Conservation (phyloP, 2,888 invertebrate species). For the Alentia gelatinosa region DNA sequence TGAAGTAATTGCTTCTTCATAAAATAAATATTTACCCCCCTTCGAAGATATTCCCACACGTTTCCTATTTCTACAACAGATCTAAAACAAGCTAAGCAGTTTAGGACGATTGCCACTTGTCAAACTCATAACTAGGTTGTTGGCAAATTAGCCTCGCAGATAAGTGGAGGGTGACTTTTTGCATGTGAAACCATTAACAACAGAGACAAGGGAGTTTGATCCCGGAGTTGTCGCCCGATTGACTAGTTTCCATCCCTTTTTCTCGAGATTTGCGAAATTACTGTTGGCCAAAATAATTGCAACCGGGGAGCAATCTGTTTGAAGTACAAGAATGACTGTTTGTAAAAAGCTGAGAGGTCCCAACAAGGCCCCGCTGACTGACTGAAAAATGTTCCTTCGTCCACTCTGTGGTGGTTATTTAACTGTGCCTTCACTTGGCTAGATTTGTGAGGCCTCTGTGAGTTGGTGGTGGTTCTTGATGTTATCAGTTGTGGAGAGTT, state of each 20-base stretch:
- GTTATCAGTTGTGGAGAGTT: too few species aligned
- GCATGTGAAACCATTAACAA: neutral
- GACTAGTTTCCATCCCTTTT: slow-evolving; percentile 10
- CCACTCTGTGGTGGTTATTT: neutral
- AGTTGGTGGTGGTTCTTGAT: too few species aligned
- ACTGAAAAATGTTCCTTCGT: neutral
- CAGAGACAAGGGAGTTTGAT: neutral
- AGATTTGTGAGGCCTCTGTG: neutral
- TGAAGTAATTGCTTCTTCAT: too few species aligned
- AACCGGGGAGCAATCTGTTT: slow-evolving; percentile 7
- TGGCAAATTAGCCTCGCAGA: neutral
- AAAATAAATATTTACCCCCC: too few species aligned
- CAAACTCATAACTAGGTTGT: neutral
- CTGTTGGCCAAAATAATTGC: slow-evolving; percentile 12
- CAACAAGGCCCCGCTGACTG: too few species aligned
- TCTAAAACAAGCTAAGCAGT: too few species aligned
- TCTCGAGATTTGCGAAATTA: neutral
- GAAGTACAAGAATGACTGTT: neutral
- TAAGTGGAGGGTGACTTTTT: neutral
- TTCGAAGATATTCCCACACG: too few species aligned
- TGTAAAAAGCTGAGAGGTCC: neutral
- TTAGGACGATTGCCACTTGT: too few species aligned
- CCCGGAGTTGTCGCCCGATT: neutral
- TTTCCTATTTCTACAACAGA: too few species aligned
- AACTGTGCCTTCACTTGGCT: neutral